phyloP scores from a whole-genome alignment of 2,888 invertebrate species.

The Diadegma fenestrale region DNA sequence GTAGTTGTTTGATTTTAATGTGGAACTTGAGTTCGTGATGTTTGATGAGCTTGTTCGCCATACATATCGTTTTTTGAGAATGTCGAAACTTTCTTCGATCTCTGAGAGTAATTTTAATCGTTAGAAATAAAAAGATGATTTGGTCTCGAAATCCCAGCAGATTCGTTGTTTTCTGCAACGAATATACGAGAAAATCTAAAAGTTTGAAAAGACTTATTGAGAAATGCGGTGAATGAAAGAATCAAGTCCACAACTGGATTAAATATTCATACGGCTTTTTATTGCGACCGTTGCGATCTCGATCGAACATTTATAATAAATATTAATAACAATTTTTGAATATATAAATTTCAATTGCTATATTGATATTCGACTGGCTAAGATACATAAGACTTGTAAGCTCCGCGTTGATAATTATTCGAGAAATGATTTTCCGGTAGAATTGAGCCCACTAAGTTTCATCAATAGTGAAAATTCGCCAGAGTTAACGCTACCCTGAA shows the following conservation, averaged over 20 bases:
- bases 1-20: no score
- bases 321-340: conserved; percentile 62
- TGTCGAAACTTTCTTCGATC: not conserved
- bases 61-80: not conserved
- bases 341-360: conserved; percentile 63
- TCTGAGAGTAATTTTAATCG: not conserved
- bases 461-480: conserved; percentile 34
- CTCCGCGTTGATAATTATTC: conserved; percentile 44
- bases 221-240: not conserved
- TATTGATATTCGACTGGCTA: conserved; percentile 51
- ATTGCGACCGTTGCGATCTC: conserved; percentile 57
- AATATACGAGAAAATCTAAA: conserved; percentile 9
- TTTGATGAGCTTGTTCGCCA: conserved; percentile 10
- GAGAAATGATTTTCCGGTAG: conserved; percentile 21
- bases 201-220: conserved; percentile 6
- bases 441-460: conserved; percentile 38
- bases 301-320: conserved; percentile 63
- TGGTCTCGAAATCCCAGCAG: not conserved
- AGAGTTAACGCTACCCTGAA: conserved; percentile 27
- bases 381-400: conserved; percentile 39
- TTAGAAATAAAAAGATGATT: not conserved
- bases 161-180: conserved; percentile 21
- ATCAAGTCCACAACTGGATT: not conserved
- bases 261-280: conserved; percentile 46
- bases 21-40: not conserved